phyloP scores from a whole-genome alignment of 2,797 vertebrate species.

The Sebastolobus altivelis region DNA sequence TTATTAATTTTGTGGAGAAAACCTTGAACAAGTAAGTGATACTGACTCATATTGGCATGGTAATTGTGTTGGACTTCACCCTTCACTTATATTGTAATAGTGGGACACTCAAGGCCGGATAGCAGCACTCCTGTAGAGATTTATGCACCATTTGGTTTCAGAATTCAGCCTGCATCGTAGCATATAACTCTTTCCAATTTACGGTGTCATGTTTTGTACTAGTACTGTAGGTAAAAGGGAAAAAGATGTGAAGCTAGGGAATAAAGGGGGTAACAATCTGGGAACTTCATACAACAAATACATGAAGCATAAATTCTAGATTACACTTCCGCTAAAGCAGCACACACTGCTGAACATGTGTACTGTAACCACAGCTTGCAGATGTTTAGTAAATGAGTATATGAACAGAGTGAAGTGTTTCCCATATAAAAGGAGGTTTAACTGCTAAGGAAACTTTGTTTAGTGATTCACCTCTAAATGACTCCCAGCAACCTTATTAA shows the following conservation, averaged over 20 bases:
- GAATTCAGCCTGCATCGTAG: neutral
- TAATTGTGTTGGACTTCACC: constrained; percentile 1
- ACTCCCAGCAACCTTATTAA: constrained; percentile 62
- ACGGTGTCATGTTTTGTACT: neutral
- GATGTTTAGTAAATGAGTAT: neutral
- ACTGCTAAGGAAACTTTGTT: constrained; percentile 11
- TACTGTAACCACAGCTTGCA: neutral
- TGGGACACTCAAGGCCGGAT: neutral
- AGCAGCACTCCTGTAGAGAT: neutral
- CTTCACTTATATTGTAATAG: neutral
- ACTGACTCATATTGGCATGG: neutral
- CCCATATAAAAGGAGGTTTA: constrained; percentile 9
- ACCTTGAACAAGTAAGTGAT: neutral
- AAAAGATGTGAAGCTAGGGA: neutral
- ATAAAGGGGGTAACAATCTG: neutral
- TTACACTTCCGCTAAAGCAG: neutral
- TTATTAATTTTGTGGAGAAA: neutral
- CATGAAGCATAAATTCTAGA: neutral
- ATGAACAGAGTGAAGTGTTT: neutral
- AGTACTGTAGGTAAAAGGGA: neutral
- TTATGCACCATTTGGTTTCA: neutral
- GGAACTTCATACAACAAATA: neutral
- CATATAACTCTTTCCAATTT: neutral
- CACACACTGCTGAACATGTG: neutral
- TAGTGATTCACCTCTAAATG: constrained; percentile 42